Percentiles rank a stretch among this genome's conserved stretches.
phyloP scores from a whole-genome alignment of 2,113 vertebrate genomes.

The Chamaea fasciata region DNA sequence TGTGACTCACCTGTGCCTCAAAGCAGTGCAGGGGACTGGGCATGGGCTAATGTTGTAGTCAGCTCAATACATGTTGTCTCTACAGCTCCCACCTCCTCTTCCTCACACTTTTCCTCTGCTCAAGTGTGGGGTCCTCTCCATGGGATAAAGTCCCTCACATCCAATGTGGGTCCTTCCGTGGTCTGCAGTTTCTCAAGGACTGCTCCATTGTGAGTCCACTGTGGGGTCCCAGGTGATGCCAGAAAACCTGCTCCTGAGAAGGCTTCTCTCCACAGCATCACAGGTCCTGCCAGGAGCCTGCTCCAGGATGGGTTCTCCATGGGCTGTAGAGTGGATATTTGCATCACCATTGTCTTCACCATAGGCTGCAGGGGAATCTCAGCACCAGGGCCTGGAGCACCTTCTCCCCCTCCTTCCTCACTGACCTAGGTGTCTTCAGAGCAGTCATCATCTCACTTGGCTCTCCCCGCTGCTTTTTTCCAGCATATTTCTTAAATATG shows the following conservation, averaged over 20 bases:
- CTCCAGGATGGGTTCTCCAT: not conserved
- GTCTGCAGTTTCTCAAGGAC: not conserved
- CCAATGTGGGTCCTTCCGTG: rapidly evolving
- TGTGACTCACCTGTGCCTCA: not conserved
- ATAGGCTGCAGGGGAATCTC: not conserved
- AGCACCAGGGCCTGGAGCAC: not conserved
- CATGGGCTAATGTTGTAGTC: not conserved
- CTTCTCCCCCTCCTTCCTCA: not conserved
- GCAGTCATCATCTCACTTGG: not conserved
- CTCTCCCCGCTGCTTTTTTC: not conserved
- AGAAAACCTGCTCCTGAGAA: not conserved
- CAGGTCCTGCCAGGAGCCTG: not conserved
- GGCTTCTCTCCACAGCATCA: not conserved
- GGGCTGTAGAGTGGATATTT: not conserved
- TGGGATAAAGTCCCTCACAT: not conserved
- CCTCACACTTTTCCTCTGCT: not conserved
- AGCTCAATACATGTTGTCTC: not conserved
- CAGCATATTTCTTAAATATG: not conserved
- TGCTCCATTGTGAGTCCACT: not conserved
- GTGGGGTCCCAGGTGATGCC: rapidly evolving
- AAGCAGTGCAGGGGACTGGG: not conserved
- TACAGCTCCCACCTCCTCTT: not conserved
- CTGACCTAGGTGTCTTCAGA: not conserved
- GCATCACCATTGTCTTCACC: not conserved
- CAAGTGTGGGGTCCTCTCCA: not conserved